These are phyloP conservation scores for Eulemur macaco DNA, from an alignment of 2,113 vertebrate genomes.

Conservation along the genomic window DNA sequence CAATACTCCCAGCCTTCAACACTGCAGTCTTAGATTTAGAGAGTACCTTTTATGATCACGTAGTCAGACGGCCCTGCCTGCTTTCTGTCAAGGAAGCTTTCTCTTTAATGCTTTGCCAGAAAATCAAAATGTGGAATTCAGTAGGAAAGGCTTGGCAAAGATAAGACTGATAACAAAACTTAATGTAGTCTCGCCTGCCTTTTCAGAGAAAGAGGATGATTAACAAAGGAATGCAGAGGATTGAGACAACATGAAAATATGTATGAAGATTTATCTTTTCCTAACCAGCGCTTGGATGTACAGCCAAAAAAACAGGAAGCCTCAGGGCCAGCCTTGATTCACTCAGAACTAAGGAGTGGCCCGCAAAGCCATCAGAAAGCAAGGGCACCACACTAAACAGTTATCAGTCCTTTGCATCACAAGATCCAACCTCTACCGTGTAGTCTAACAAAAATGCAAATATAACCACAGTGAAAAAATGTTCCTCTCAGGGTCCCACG, in stretches of 20 bases:
- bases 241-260: not conserved
- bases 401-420: conserved; percentile 26
- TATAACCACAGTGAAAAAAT: not conserved
- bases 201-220: conserved; percentile 3
- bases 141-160: not conserved
- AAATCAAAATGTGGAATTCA: conserved; percentile 9
- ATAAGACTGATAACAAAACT: not conserved
- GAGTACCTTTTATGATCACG: not conserved
- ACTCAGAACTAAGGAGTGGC: conserved; percentile 15
- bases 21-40: not conserved
- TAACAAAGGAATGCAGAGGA: not conserved
- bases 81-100: not conserved
- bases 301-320: not conserved
- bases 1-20: not conserved
- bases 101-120: not conserved
- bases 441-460: conserved; percentile 55
- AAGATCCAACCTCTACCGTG: not conserved
- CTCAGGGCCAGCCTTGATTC: not conserved
- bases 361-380: conserved; percentile 37
- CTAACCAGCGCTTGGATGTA: conserved; percentile 31
- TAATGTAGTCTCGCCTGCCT: not conserved
- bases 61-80: not conserved
- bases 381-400: conserved; percentile 72
- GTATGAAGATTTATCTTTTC: not conserved
- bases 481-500: conserved; percentile 30